Evolutionary conservation across 2,113 vertebrate genomes (phyloP).

Genomic region (Raja brachyura): DNA sequence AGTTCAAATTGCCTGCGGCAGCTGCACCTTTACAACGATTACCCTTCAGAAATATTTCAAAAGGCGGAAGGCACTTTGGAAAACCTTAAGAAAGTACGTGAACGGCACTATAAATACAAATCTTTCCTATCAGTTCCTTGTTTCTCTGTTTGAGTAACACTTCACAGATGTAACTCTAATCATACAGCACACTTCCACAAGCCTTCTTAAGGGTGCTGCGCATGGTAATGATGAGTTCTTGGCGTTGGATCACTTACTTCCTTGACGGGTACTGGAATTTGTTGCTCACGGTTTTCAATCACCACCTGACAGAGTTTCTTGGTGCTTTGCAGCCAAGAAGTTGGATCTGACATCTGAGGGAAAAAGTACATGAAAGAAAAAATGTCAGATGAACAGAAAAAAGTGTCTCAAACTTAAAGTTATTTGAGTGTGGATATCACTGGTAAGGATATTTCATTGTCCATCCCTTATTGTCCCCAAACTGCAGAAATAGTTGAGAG

Average conservation of each 20-base stretch:
- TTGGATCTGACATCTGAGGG: neutral
- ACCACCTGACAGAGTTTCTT: constrained; percentile 5
- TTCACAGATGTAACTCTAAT: no score
- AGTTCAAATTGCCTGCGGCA: no score
- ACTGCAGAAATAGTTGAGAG: no score
- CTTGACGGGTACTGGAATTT: neutral
- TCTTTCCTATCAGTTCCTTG: neutral
- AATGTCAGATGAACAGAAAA: neutral
- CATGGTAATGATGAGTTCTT: neutral
- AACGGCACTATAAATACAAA: no score
- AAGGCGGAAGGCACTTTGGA: no score
- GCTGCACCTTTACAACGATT: no score
- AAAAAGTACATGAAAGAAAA: neutral
- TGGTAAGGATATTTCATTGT: no score
- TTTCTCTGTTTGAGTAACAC: neutral
- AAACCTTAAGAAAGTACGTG: no score
- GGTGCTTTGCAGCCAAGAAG: constrained; percentile 19
- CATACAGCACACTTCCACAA: neutral
- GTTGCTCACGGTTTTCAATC: constrained; percentile 13
- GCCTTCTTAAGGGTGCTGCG: neutral
- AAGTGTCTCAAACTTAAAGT: neutral
- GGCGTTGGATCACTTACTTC: neutral
- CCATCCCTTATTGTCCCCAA: no score
- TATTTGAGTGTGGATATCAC: no score
- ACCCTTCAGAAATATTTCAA: no score